Percentiles rank a stretch among this genome's conserved stretches.
These are phyloP conservation scores for Caenorhabditis panamensis DNA, from an alignment of 2,888 invertebrate species.

Conservation along the genomic window DNA sequence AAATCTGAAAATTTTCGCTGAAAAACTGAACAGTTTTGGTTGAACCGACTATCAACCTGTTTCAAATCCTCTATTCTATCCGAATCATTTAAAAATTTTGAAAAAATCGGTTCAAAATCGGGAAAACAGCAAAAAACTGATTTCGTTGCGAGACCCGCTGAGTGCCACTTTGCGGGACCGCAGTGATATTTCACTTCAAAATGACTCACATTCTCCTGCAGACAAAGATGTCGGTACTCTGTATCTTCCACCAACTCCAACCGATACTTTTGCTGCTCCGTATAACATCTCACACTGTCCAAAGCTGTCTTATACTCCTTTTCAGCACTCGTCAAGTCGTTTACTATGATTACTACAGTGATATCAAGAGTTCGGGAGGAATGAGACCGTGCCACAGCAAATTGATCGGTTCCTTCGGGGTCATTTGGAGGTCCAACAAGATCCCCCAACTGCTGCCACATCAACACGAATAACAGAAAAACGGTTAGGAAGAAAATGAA, in stretches of 20 bases:
- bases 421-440: neutral
- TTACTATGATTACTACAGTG: conserved; percentile 27
- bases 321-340: conserved; percentile 26
- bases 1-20: too few species aligned
- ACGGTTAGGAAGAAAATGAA: conserved; percentile 9
- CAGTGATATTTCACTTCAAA: neutral
- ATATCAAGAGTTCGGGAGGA: conserved; percentile 13
- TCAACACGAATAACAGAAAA: conserved; percentile 2
- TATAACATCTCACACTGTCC: conserved; percentile 37
- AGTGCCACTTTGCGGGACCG: too few species aligned
- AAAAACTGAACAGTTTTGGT: too few species aligned
- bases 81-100: too few species aligned
- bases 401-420: conserved; percentile 7
- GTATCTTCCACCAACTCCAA: conserved; percentile 22
- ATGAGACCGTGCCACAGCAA: neutral
- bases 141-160: too few species aligned
- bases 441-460: neutral
- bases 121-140: too few species aligned
- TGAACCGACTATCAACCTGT: too few species aligned
- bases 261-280: conserved; percentile 26
- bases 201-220: conserved; percentile 39
- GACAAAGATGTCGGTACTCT: conserved; percentile 35
- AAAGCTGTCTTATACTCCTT: conserved; percentile 37
- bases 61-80: too few species aligned
- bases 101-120: too few species aligned